A percentile compares a stretch with the other conserved stretches of the same genome.
Conservation (phyloP, 2,888 invertebrate genomes). For the Orthosia incerta region DNA sequence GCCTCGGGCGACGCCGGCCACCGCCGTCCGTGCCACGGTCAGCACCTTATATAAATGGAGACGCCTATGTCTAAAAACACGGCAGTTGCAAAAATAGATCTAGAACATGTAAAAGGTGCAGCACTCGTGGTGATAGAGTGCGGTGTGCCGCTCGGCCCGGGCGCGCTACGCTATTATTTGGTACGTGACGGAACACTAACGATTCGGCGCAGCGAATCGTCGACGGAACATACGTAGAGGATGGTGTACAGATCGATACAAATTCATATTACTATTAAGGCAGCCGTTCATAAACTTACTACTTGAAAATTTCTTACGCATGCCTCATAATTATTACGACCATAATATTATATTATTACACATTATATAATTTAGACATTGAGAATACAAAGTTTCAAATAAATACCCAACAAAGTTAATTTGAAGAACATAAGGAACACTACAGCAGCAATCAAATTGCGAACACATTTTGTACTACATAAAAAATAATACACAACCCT, state of each 20-base stretch:
- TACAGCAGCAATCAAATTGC: constrained; percentile 91
- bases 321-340: constrained; percentile 78
- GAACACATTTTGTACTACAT: constrained; percentile 91
- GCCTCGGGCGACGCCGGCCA: constrained; percentile 45
- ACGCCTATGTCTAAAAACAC: constrained; percentile 60
- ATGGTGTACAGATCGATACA: constrained; percentile 79
- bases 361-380: constrained; percentile 75
- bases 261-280: constrained; percentile 85
- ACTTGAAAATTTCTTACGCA: constrained; percentile 79
- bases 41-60: constrained; percentile 55
- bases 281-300: constrained; percentile 84
- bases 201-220: constrained; percentile 65
- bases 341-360: constrained; percentile 75
- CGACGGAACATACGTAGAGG: constrained; percentile 77
- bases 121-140: constrained; percentile 37
- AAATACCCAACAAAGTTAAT: constrained; percentile 86
- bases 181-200: constrained; percentile 80
- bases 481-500: constrained; percentile 91
- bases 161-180: constrained; percentile 86
- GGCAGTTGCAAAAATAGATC: constrained; percentile 64
- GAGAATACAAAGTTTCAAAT: constrained; percentile 86
- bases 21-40: constrained; percentile 43
- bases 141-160: constrained; percentile 49
- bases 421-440: constrained; percentile 90
- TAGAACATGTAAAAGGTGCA: constrained; percentile 61